Conservation (phyloP, 2,113 vertebrate genomes). For the Varanus salvator region DNA sequence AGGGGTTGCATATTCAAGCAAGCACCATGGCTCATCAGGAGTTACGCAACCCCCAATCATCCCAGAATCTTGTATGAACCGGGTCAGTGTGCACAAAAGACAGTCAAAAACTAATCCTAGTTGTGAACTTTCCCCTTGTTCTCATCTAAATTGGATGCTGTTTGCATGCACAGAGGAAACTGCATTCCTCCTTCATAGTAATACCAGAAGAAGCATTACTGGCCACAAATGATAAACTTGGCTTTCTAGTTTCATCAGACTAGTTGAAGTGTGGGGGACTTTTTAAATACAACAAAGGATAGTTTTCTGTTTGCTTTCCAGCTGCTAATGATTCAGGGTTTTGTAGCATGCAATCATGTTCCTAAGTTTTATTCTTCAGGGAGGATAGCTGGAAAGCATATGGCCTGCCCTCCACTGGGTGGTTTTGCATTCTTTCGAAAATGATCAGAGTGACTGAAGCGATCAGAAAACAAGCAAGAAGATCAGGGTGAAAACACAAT, state of each 20-base stretch:
- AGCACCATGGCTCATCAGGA: too few relatives aligned
- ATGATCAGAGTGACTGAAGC: neutral
- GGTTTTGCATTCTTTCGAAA: neutral
- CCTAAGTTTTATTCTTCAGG: neutral
- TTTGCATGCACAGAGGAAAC: accelerated
- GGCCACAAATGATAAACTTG: neutral
- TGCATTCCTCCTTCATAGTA: neutral
- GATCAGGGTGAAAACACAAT: neutral
- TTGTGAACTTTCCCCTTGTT: neutral
- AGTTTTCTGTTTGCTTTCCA: neutral
- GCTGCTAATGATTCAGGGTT: neutral
- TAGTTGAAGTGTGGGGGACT: neutral
- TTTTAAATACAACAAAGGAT: neutral
- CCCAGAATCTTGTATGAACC: too few relatives aligned
- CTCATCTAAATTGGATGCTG: neutral
- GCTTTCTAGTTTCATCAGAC: neutral
- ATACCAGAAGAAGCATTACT: neutral
- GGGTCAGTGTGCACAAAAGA: neutral
- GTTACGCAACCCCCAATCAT: too few relatives aligned
- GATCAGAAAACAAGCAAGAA: neutral
- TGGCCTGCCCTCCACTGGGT: neutral
- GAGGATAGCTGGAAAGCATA: neutral
- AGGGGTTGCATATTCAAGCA: too few relatives aligned
- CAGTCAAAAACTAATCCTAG: neutral
- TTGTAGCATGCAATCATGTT: neutral